Percentiles rank a stretch among this genome's conserved stretches.
Evolutionary conservation across 92 coral and sea anemone genomes (phyloP).

Genomic region (Bergia puertoricense): DNA sequence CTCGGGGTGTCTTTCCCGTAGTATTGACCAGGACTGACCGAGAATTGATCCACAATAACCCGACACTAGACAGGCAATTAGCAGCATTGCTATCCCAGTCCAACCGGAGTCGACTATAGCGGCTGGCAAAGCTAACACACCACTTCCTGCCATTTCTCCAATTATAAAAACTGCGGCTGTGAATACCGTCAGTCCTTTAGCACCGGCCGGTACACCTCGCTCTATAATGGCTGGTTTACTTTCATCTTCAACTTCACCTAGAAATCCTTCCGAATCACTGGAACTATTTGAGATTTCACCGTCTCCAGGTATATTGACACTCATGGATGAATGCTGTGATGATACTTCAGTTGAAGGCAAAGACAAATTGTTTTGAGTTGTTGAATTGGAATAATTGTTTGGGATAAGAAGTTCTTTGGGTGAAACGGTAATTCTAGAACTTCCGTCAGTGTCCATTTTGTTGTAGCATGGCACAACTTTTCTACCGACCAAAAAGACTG

Average conservation of each 20-base stretch:
- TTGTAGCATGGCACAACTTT: background rate
- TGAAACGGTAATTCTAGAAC: background rate
- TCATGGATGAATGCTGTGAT: slow-evolving; percentile 11
- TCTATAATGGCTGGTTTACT: slow-evolving; percentile 5
- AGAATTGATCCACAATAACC: slow-evolving; percentile 89
- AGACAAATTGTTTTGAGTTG: slow-evolving; percentile 18
- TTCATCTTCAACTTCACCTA: slow-evolving; percentile 1
- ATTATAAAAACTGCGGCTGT: slow-evolving; percentile 92
- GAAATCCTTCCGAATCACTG: background rate
- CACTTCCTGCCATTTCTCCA: slow-evolving; percentile 99
- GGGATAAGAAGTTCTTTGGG: slow-evolving; percentile 27
- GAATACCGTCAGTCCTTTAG: slow-evolving; percentile 79
- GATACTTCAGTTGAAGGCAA: background rate
- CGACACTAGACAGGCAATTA: slow-evolving; percentile 75
- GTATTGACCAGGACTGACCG: slow-evolving; percentile 78
- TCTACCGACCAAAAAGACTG: background rate
- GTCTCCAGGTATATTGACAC: background rate
- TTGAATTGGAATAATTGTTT: background rate
- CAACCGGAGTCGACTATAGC: slow-evolving; percentile 84
- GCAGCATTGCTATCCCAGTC: slow-evolving; percentile 73
- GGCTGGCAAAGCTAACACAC: slow-evolving; percentile 88
- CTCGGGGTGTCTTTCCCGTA: slow-evolving; percentile 69
- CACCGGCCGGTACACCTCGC: slow-evolving; percentile 1
- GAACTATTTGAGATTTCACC: background rate
- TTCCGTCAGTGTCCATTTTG: slow-evolving; percentile 1